Percentiles rank a stretch among this genome's conserved stretches.
Conservation (phyloP, 2,113 vertebrate genomes). For the Passer montanus region DNA sequence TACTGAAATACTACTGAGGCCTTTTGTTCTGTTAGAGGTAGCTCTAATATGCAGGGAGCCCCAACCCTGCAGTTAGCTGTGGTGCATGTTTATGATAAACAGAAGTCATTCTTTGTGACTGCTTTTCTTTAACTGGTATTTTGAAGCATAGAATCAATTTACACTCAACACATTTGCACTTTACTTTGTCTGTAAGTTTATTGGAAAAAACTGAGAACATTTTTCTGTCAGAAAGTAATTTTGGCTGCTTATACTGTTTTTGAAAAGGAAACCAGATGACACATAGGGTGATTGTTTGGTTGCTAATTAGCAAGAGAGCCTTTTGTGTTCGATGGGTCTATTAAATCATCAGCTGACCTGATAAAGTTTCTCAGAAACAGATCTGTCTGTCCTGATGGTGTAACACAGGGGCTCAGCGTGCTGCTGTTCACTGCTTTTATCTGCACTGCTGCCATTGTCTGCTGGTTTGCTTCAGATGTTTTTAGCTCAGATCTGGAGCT, state of each 20-base stretch:
- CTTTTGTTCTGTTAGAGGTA: neutral
- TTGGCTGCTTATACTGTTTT: neutral
- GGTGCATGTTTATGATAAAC: neutral
- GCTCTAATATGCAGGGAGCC: neutral
- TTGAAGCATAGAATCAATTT: constrained; percentile 2
- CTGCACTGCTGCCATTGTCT: neutral
- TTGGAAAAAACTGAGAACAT: neutral
- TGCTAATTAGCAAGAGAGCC: neutral
- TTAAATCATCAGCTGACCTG: neutral
- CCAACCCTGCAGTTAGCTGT: neutral
- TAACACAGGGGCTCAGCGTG: neutral
- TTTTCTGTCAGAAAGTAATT: neutral
- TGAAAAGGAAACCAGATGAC: neutral
- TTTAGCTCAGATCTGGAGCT: neutral
- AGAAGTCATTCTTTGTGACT: neutral
- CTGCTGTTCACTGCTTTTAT: neutral
- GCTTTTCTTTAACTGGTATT: neutral
- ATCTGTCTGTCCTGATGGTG: neutral
- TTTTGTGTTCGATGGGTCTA: neutral
- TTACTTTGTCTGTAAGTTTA: neutral
- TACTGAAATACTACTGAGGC: neutral
- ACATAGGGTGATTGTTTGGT: neutral
- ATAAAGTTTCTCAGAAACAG: neutral
- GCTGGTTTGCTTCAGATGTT: neutral
- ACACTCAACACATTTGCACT: neutral